phyloP scores from a whole-genome alignment of 2,888 invertebrate genomes.

The Tinea pellionella region DNA sequence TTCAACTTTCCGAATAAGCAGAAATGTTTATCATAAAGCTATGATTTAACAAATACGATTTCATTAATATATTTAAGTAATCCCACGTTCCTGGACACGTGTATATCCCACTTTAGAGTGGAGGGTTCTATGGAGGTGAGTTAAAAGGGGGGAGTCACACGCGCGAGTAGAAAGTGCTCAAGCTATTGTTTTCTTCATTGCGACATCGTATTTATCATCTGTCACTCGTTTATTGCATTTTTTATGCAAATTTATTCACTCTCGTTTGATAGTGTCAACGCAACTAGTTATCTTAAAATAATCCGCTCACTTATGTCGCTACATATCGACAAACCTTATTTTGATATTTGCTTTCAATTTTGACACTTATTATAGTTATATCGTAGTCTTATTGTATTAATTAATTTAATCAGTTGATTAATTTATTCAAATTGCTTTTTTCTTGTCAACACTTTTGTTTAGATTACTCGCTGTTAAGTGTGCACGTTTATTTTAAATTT shows the following conservation, averaged over 20 bases:
- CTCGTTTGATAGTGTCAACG: conserved; percentile 10
- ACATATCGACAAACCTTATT: not conserved
- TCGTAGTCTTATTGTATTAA: not conserved
- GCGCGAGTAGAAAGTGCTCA: conserved; percentile 53
- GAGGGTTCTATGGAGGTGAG: conserved; percentile 17
- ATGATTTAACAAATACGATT: too few relatives aligned
- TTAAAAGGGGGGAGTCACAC: conserved; percentile 28
- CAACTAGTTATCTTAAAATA: not conserved
- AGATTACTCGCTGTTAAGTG: too few relatives aligned
- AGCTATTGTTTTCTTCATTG: conserved; percentile 60
- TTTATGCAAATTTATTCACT: conserved; percentile 38
- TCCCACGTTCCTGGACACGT: not conserved
- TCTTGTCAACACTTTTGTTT: too few relatives aligned
- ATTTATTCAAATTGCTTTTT: too few relatives aligned
- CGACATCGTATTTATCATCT: conserved; percentile 54
- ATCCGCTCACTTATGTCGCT: not conserved
- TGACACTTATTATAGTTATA: not conserved
- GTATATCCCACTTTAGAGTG: conserved; percentile 15
- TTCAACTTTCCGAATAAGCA: too few relatives aligned
- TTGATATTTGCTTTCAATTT: not conserved
- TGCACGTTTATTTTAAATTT: too few relatives aligned
- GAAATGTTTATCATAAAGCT: too few relatives aligned
- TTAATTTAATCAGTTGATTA: not conserved
- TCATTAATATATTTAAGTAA: too few relatives aligned
- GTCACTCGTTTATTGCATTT: conserved; percentile 46